Conservation (phyloP, 2,797 vertebrate species). For the Melanitta fusca region DNA sequence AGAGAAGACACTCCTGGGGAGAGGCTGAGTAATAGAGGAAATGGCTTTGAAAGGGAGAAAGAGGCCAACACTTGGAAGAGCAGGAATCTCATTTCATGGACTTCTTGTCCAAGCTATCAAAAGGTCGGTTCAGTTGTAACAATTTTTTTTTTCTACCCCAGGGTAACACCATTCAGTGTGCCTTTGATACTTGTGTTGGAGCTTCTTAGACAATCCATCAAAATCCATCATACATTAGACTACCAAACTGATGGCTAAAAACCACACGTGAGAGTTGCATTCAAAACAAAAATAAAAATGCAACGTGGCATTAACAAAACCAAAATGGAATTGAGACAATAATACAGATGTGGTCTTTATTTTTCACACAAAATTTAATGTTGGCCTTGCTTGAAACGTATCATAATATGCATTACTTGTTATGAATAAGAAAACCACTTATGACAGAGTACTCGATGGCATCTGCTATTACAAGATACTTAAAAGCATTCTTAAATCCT, state of each 20-base stretch:
- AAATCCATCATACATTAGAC: neutral
- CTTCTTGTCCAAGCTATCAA: neutral
- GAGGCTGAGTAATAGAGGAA: neutral
- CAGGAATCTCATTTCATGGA: neutral
- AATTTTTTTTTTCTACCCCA: neutral
- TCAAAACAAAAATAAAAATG: constrained; percentile 15
- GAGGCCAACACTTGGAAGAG: neutral
- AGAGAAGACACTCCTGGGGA: neutral
- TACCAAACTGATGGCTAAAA: neutral
- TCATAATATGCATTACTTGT: neutral
- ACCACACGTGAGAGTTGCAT: neutral
- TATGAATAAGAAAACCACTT: constrained; percentile 41
- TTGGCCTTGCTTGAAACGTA: neutral
- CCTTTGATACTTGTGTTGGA: neutral
- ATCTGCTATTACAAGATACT: constrained; percentile 43
- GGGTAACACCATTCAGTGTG: neutral
- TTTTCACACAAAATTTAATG: neutral
- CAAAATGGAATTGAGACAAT: constrained; percentile 13
- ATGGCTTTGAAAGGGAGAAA: neutral
- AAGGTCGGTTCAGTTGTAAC: neutral
- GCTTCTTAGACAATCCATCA: neutral
- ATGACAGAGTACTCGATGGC: constrained; percentile 30
- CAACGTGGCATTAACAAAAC: constrained; percentile 19
- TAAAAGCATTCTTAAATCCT: constrained; percentile 54
- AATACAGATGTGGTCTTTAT: neutral